Base-by-base conservation (phyloP, 2,888 invertebrate genomes). In the Erynnis tages region DNA sequence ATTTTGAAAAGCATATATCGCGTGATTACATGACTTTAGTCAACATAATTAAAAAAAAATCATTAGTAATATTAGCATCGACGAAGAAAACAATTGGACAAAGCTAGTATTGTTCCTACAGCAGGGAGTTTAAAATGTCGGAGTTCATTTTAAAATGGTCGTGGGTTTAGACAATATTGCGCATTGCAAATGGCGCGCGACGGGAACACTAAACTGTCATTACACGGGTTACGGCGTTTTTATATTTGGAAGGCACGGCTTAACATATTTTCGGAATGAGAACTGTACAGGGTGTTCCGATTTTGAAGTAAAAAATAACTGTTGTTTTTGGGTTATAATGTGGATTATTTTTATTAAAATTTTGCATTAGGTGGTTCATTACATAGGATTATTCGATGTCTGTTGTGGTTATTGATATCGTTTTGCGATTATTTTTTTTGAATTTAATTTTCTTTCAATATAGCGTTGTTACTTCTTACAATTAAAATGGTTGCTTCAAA, bases 171-270 rank as follows among this genome's bases (percentile, higher is more conserved):
- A 80, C 80, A 79, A 80, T 79, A 79, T 73, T 68, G 70, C 61
- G 64, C 58, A 63, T 61, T 63, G 73, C 78, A 85, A 87, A 86
- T 85, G 83, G 79, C 71, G 74, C 76, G 76, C 71, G 75, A 78
- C 83, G 79, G 65, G 70, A 76, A 76, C 77, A 76, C 81, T 82
- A 85, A 84, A 82, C 78, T 72, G 82, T 80, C 85, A 82, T 86
- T 86, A 85, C 79, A 82, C 78, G 79, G 80, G 79, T 79, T 82
- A 80, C 71, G 69, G 73, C 69, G 71, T 81, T 82, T 82, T 84
- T 84, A 79, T 80, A 80, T 79, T 73, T 71, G 75, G 66, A 71
- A 77, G 79, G 78, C 76, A 76, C 76, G 78, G 70, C 68, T 69
- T 75, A 77, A 78, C 79, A 79, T 84, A 79, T 79, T 81, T 79